A percentile compares a stretch with the other conserved stretches of the same genome.
These are phyloP conservation scores for Holacanthella duospinosa DNA, from an alignment of 2,888 invertebrate genomes.

Conservation along the genomic window DNA sequence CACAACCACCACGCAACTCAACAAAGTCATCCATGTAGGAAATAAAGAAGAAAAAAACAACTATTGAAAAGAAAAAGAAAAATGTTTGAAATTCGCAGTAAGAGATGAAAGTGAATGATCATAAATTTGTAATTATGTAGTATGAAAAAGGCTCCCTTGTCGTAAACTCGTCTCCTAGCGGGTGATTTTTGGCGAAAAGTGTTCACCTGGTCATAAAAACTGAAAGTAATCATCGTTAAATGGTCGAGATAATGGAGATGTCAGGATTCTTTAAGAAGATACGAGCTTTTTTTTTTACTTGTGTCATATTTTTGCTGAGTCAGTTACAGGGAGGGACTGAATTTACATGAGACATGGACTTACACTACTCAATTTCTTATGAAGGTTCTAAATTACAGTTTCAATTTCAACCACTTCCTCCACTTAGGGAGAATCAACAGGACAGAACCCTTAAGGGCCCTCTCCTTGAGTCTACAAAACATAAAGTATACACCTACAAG, in stretches of 20 bases:
- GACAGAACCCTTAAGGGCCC: background rate
- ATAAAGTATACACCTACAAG: too few species aligned
- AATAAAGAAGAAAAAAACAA: background rate
- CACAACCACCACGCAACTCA: too few species aligned
- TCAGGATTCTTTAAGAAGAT: background rate
- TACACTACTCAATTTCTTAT: too few species aligned
- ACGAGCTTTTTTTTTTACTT: background rate
- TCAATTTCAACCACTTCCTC: slow-evolving; percentile 1
- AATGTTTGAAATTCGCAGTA: background rate
- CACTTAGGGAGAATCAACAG: background rate
- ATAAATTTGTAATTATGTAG: too few species aligned
- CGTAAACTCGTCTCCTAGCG: background rate
- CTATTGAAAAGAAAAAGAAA: background rate
- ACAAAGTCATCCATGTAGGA: background rate
- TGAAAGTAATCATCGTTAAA: slow-evolving; percentile 3
- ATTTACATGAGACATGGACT: background rate
- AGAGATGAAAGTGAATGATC: background rate
- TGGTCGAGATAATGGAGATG: slow-evolving; percentile 3
- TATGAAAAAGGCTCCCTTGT: too few species aligned
- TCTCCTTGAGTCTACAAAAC: too few species aligned
- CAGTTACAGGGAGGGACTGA: background rate
- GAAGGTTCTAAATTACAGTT: background rate
- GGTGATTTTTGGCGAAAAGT: background rate
- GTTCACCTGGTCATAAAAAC: slow-evolving; percentile 1
- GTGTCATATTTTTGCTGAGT: background rate